A percentile compares a stretch with the other conserved stretches of the same genome.
These are phyloP conservation scores for Erebia epiphron DNA, from an alignment of 2,888 invertebrate species.

Conservation along the genomic window DNA sequence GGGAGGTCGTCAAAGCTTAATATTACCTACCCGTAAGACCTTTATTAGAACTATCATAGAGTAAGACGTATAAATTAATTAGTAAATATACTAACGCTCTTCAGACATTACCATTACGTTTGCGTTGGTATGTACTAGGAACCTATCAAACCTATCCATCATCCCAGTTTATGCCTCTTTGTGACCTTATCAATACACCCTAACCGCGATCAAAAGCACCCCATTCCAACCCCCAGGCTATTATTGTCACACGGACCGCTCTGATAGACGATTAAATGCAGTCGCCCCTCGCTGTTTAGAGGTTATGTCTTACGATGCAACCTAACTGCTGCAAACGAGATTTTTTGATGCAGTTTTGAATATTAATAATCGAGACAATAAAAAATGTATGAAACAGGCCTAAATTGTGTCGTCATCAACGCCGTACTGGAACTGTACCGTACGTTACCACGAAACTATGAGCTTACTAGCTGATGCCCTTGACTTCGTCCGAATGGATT, in stretches of 20 bases:
- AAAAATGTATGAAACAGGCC: too few species aligned
- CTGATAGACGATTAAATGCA: constrained; percentile 24
- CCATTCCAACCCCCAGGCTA: constrained; percentile 29
- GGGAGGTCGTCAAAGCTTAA: too few species aligned
- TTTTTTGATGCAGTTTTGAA: background rate
- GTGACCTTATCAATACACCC: constrained; percentile 36
- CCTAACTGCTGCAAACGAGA: background rate
- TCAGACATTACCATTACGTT: too few species aligned
- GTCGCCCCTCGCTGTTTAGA: constrained; percentile 8
- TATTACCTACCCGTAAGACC: too few species aligned
- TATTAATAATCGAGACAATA: background rate
- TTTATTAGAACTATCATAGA: too few species aligned
- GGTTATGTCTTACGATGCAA: constrained; percentile 8
- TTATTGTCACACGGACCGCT: constrained; percentile 24
- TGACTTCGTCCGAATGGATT: too few species aligned
- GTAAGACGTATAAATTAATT: too few species aligned
- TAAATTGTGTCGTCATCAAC: too few species aligned
- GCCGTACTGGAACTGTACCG: too few species aligned
- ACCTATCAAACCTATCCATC: constrained; percentile 11
- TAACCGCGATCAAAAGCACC: constrained; percentile 33
- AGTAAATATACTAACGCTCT: too few species aligned
- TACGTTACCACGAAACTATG: too few species aligned
- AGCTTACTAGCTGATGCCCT: too few species aligned
- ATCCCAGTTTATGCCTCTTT: constrained; percentile 25
- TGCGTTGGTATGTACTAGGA: background rate